These are phyloP conservation scores for Nematopogon swammerdamellus DNA, from an alignment of 2,888 invertebrate genomes.

Conservation along the genomic window DNA sequence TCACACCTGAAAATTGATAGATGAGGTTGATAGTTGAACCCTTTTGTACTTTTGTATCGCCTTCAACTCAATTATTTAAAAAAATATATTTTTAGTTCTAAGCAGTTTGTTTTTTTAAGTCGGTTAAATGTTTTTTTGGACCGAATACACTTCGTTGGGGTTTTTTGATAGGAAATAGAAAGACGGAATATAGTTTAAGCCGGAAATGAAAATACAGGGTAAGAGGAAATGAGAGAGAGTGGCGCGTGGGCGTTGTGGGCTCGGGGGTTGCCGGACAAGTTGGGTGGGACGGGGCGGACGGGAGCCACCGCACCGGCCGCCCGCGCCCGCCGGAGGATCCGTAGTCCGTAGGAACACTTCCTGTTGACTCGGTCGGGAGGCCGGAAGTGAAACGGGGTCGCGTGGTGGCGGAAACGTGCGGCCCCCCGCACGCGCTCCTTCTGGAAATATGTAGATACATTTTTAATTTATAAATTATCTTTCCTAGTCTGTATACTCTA, in stretches of 20 bases:
- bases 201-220: constrained; percentile 50
- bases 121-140: no score
- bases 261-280: constrained; percentile 25
- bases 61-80: no score
- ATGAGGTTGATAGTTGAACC: no score
- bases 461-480: constrained; percentile 1
- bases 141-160: no score
- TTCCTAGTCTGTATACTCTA: no score
- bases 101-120: no score
- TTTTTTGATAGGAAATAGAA: not conserved
- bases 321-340: not conserved
- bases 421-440: not conserved
- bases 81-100: no score
- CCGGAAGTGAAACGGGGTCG: constrained; percentile 28
- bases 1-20: no score
- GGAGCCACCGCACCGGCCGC: not conserved
- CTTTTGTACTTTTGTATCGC: no score
- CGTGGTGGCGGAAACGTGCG: constrained; percentile 13
- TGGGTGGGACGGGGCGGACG: constrained; percentile 29
- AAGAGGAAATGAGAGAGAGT: constrained; percentile 43
- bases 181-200: constrained; percentile 15
- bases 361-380: constrained; percentile 22
- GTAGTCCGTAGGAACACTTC: constrained; percentile 20
- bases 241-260: constrained; percentile 31
- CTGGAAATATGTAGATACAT: constrained; percentile 3